Evolutionary conservation across 1,140 invertebrate species (phyloP).

Genomic region (Rhopalosiphum padi): DNA sequence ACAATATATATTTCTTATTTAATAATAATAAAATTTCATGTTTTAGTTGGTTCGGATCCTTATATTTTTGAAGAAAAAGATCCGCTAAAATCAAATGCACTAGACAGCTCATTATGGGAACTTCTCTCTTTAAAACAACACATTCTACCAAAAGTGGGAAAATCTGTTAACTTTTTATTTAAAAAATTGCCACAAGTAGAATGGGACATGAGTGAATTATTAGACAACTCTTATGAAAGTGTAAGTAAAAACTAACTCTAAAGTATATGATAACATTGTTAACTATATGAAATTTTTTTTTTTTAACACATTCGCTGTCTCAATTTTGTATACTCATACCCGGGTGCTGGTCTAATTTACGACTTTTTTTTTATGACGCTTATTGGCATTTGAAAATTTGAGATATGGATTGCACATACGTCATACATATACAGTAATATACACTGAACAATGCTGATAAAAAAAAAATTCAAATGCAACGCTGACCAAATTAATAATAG

Average conservation of each 20-base stretch:
- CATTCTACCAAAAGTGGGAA: constrained; percentile 74
- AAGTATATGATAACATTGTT: too few relatives aligned
- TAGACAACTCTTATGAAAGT: constrained; percentile 70
- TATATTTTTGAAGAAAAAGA: constrained; percentile 82
- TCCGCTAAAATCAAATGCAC: constrained; percentile 78
- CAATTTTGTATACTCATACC: too few relatives aligned
- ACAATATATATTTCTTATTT: neutral
- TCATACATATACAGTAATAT: too few relatives aligned
- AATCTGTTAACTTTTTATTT: constrained; percentile 74
- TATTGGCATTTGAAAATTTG: too few relatives aligned
- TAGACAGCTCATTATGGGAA: constrained; percentile 93
- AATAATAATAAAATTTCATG: neutral
- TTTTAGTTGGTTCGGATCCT: constrained; percentile 74
- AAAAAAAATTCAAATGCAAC: too few relatives aligned
- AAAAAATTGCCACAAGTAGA: constrained; percentile 73
- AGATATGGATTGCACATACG: too few relatives aligned
- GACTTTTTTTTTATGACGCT: too few relatives aligned
- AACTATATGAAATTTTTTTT: too few relatives aligned
- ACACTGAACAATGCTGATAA: too few relatives aligned
- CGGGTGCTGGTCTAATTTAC: too few relatives aligned
- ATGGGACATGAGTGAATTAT: constrained; percentile 70
- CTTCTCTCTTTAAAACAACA: constrained; percentile 78
- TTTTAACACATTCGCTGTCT: too few relatives aligned
- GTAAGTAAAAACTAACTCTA: constrained; percentile 62
- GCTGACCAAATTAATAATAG: too few relatives aligned